Percentiles rank a stretch among this genome's conserved stretches.
Conservation (phyloP, 2,888 invertebrate genomes). For the Drosophila quinaria region DNA sequence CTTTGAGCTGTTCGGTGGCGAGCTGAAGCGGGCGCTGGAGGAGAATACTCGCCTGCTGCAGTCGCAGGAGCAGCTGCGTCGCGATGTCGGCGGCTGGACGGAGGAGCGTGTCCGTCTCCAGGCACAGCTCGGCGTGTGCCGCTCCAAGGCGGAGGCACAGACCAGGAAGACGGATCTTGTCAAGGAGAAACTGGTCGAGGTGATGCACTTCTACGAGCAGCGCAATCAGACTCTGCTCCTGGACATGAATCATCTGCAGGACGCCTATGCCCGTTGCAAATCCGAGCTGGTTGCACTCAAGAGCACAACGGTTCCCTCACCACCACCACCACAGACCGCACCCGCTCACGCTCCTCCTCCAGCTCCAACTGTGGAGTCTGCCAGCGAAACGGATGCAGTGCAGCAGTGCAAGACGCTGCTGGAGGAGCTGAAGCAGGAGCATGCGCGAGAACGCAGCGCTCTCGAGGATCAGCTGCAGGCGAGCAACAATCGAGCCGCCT, state of each 20-base stretch:
- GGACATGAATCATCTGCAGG: slow-evolving; percentile 84
- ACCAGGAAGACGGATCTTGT: slow-evolving; percentile 89
- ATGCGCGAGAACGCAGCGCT: slow-evolving; percentile 87
- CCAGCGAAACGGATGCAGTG: slow-evolving; percentile 86
- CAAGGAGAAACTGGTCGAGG: slow-evolving; percentile 91
- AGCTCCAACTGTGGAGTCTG: background rate
- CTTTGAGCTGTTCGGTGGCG: slow-evolving; percentile 90
- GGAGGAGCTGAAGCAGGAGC: slow-evolving; percentile 91
- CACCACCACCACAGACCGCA: no score
- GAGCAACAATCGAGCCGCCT: slow-evolving; percentile 48
- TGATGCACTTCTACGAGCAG: slow-evolving; percentile 90
- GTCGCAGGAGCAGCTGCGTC: slow-evolving; percentile 86
- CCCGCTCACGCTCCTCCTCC: slow-evolving; percentile 5
- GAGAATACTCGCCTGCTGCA: slow-evolving; percentile 90
- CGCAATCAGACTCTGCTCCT: slow-evolving; percentile 87
- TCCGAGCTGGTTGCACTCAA: slow-evolving; percentile 81
- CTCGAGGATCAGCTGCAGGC: slow-evolving; percentile 70
- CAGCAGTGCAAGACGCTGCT: slow-evolving; percentile 91
- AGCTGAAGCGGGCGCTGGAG: slow-evolving; percentile 89
- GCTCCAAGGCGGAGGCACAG: slow-evolving; percentile 85
- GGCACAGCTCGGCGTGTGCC: slow-evolving; percentile 84
- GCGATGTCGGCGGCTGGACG: slow-evolving; percentile 85
- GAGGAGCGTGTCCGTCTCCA: slow-evolving; percentile 84
- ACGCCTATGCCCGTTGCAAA: slow-evolving; percentile 84
- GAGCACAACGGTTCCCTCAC: slow-evolving; percentile 42